Evolutionary conservation across 2,113 vertebrate species (phyloP), one percentile per base, ranked within the genome.

Genomic region (Daphoenositta chrysoptera): DNA sequence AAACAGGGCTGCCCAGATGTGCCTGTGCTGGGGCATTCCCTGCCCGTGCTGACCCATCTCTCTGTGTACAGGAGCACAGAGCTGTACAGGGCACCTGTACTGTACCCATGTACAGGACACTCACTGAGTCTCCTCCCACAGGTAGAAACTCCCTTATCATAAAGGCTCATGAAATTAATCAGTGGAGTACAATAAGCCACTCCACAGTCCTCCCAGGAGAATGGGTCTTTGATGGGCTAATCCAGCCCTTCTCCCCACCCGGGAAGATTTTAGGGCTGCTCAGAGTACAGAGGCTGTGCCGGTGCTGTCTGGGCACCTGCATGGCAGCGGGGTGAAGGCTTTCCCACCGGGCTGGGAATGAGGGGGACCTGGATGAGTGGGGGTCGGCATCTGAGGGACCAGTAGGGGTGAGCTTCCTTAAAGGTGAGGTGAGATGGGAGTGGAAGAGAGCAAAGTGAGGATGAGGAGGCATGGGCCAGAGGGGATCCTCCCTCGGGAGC

Each of bases 301-400:
- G 50, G 48, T 21, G 40, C 44, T 85, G 54, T 51, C 33, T 35
- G 39, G 31, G 48, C 56, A 57, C 53, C 63, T 37, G 48, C 27
- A 9, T 0, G 0, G 40, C 70, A 48, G 37, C 16, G 6, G 76
- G 13, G 5, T 31, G 72, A 27, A 61, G 27, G 37, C 0, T 1
- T 30, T 71, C 33, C 31, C 24, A 5, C 11, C 31, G 23, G 54
- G n/a, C 39, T 78, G 31, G 42, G 24, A 13, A 13, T 27, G 28
- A 45, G 28, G 2, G 5, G 35, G 30, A 51, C 35, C 11, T 76
- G 48, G 4, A 4, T 24, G 50, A 87, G 27, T 47, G 73, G 51
- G 44, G 18, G 30, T 18, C 75, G 82, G 35, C 35, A 10, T 13
- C 15, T 39, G 31, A 82, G 57, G 42, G 20, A 35, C 47, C 69